Percentiles rank a stretch among this genome's conserved stretches.
Evolutionary conservation across 2,797 vertebrate species (phyloP).

Genomic region (Anableps anableps): DNA sequence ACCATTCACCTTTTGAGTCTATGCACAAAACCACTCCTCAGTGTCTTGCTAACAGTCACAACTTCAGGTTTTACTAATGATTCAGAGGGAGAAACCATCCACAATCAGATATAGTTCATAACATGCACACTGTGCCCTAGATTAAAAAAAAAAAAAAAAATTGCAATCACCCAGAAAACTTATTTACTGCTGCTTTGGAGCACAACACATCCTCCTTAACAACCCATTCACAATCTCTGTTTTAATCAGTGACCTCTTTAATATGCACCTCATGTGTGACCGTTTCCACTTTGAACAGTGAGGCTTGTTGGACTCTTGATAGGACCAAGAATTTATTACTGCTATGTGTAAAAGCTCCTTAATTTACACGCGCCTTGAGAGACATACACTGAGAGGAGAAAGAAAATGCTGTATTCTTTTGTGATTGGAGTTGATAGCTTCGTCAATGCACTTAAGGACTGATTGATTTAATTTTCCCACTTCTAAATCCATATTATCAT

Average conservation of each 20-base stretch:
- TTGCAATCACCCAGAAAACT: not conserved
- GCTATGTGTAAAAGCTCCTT: constrained; percentile 18
- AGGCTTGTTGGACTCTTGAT: constrained; percentile 22
- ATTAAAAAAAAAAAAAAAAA: not conserved
- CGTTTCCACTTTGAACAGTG: constrained; percentile 14
- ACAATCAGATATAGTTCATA: not conserved
- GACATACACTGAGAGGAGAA: not conserved
- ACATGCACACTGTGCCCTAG: not conserved
- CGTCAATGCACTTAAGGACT: constrained; percentile 21
- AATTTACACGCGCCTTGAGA: constrained; percentile 12
- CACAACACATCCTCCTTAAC: not conserved
- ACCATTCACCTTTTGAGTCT: not conserved
- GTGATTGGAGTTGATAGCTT: constrained; percentile 40
- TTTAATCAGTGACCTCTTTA: not conserved
- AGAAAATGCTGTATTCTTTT: constrained; percentile 19
- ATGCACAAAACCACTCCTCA: not conserved
- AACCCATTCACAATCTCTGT: not conserved
- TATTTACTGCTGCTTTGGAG: not conserved
- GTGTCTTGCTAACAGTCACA: not conserved
- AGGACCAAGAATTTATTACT: constrained; percentile 10
- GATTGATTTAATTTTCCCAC: constrained; percentile 42
- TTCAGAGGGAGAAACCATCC: not conserved
- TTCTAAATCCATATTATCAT: constrained; percentile 15
- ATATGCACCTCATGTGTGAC: constrained; percentile 4
- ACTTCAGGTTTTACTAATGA: not conserved